phyloP scores from a whole-genome alignment of 2,113 vertebrate genomes.

The Scomber scombrus region DNA sequence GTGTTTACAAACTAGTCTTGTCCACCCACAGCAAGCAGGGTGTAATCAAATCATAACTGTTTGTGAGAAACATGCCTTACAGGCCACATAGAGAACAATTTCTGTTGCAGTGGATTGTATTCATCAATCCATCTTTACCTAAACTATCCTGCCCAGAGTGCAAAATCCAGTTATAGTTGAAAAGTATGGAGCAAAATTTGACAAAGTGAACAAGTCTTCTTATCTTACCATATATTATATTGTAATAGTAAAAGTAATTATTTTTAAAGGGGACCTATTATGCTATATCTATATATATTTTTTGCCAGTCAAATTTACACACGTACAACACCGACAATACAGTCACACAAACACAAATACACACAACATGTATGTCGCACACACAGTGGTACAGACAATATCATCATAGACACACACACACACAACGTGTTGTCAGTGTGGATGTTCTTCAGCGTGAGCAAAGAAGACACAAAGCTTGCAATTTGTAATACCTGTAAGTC shows the following conservation, averaged over 20 bases:
- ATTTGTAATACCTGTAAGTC: too few species aligned
- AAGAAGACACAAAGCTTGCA: too few species aligned
- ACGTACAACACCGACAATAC: too few species aligned
- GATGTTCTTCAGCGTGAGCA: too few species aligned
- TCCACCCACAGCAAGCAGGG: constrained; percentile 44
- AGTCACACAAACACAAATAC: too few species aligned
- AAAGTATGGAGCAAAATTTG: neutral
- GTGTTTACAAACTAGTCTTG: constrained; percentile 54
- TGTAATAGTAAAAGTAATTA: neutral
- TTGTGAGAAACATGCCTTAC: constrained; percentile 23
- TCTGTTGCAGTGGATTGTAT: constrained; percentile 9
- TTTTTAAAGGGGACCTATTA: too few species aligned
- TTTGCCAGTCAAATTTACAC: too few species aligned
- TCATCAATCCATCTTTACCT: neutral
- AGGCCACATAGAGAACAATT: neutral
- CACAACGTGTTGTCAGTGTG: too few species aligned
- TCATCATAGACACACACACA: too few species aligned
- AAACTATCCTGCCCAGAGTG: neutral
- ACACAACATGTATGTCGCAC: too few species aligned
- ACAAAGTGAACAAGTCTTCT: neutral
- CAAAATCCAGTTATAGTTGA: neutral
- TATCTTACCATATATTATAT: neutral
- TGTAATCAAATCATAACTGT: constrained; percentile 39
- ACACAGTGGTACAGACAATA: too few species aligned
- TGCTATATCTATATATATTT: too few species aligned